phyloP scores from a whole-genome alignment of 1,140 invertebrate species.

The Teleopsis dalmanni region DNA sequence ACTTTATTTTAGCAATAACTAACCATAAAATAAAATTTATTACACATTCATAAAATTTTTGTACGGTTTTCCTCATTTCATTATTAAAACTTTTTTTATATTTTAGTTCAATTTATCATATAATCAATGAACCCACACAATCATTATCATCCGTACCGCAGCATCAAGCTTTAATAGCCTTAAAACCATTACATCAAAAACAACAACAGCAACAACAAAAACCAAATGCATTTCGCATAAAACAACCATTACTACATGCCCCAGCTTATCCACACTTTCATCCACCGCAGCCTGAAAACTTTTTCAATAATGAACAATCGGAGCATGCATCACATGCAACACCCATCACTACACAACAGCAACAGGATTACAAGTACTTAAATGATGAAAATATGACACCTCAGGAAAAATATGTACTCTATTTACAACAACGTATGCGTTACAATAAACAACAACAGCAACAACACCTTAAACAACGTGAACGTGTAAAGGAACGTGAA shows the following conservation, averaged over 20 bases:
- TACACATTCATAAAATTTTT: no score
- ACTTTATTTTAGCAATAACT: no score
- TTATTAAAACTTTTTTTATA: no score
- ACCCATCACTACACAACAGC: conserved; percentile 28
- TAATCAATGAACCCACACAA: conserved; percentile 9
- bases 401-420: conserved; percentile 40
- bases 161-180: neutral
- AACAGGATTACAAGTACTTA: conserved; percentile 17
- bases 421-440: conserved; percentile 40
- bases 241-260: conserved; percentile 16
- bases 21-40: no score
- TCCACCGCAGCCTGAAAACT: conserved; percentile 8
- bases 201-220: conserved; percentile 10
- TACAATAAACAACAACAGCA: conserved; percentile 30
- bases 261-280: conserved; percentile 9
- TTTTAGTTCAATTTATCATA: conserved; percentile 10
- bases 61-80: no score
- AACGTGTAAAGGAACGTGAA: conserved; percentile 14
- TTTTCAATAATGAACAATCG: conserved; percentile 4
- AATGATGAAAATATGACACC: conserved; percentile 25
- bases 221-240: conserved; percentile 10
- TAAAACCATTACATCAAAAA: neutral
- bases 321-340: conserved; percentile 1
- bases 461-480: conserved; percentile 12
- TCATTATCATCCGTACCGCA: conserved; percentile 4